Evolutionary conservation across 2,113 vertebrate genomes (phyloP), one percentile per base, ranked within the genome.

Genomic region (Tetraodon nigroviridis): DNA sequence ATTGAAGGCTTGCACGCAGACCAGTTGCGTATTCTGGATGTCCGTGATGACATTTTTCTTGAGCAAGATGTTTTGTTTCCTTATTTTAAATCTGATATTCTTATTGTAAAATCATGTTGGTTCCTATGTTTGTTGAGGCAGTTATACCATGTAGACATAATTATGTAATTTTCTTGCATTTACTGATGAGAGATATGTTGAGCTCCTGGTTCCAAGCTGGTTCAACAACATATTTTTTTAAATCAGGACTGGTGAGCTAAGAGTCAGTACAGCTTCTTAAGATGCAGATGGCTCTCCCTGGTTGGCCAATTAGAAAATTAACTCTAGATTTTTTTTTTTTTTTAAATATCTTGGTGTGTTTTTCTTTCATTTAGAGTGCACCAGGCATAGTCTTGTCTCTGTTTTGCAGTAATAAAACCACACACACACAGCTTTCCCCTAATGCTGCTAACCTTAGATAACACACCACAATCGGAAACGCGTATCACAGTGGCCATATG

Each of bases 291-390:
- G 71, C 82, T 84, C 85, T 86, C 87, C 87, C 86, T 87, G 70
- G 87, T 87, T 83, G 83, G 79, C 78, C 82, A 90, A 89, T 91
- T 89, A 90, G 86, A 84, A 81, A 83, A 75, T 82, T 65, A 81
- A 71, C 72, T 78, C 51, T 80, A 73, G 63, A 86, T 89, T 83
- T 81, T 58, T 83, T 58, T 79, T 80, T 84, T 86, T 76, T 84
- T 87, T 68, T 88, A n/a, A n/a, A n/a, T n/a, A 67, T 68, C 49
- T 37, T 10, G 32, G 32, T 81, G 68, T 84, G 64, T 83, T 58
- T 78, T 70, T 79, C 49, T 85, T 75, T 86, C 64, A 67, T 77
- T 81, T 51, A 24, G 71, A 63, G 61, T 64, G 61, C 63, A 41
- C 54, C 44, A 61, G 70, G 59, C 64, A 50, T 69, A 52, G 49